Base-by-base conservation (phyloP, 2,797 vertebrate species). In the Adelosebastes latens region DNA sequence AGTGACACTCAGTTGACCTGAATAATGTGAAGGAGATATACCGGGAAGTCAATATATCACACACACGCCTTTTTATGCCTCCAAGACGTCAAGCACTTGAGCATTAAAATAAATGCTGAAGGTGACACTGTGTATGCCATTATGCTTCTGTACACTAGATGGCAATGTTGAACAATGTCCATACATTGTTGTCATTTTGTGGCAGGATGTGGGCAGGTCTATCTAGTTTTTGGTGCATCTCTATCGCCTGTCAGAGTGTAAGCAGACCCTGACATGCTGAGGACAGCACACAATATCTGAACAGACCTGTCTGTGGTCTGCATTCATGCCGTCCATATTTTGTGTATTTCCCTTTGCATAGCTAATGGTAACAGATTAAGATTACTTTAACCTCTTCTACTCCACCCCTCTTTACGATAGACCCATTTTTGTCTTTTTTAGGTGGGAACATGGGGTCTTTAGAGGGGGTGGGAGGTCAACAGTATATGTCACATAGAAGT, bases 141-240 rank as follows among this genome's bases (percentile, higher is more conserved):
- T 75, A 59, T 14, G 36, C 4, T 24, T 76, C 4, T 27, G n/a
- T 31, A 63, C 91, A 86, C 84, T 84, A 87, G 90, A 65, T 89
- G 89, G 90, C 85, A 80, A 34, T 85, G 68, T 87, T 88, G 65
- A 63, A 31, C 70, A 65, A 71, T 5, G 11, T 52, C 14, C 29
- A 42, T n/a, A 8, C 14, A 62, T 56, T 24, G 4, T 13, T 27
- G 25, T 53, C n/a, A 39, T 46, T 63, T 34, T 31, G 12, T 62
- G 59, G 64, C 34, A 36, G 36, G 18, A n/a, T 1, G 2, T 13
- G 29, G 46, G n/a, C 12, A 5, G 12, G 25, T 25, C 46, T 39
- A 18, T 14, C 12, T 46, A 62, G 6, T 32, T 56, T 53, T 20
- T 53, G 24, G 52, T 36, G 59, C n/a, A 14, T 39, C 34, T 42